Evolutionary conservation across 2,888 invertebrate species (phyloP).

Genomic region (Catocala nupta): DNA sequence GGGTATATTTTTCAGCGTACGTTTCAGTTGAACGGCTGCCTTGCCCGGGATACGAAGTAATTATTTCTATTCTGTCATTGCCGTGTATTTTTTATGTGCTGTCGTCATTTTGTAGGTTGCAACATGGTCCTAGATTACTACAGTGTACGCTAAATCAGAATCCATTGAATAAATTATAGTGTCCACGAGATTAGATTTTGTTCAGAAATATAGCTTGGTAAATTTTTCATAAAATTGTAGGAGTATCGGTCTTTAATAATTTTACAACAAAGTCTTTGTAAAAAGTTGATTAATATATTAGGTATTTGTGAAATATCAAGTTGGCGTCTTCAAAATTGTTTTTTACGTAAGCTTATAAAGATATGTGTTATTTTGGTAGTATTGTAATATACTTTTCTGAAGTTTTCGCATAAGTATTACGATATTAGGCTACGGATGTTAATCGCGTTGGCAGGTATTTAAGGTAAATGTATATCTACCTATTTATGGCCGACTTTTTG

Average conservation of each 20-base stretch:
- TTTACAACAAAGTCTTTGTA: no score
- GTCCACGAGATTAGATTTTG: conserved; percentile 27
- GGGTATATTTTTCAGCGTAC: conserved; percentile 63
- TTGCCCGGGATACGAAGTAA: conserved; percentile 87
- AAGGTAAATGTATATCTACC: no score
- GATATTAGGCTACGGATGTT: no score
- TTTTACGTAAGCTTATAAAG: no score
- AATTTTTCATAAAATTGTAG: conserved; percentile 2
- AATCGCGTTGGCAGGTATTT: no score
- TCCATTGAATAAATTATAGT: conserved; percentile 41
- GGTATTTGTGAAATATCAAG: no score
- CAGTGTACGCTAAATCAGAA: conserved; percentile 47
- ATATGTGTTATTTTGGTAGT: neutral
- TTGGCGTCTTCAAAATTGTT: neutral
- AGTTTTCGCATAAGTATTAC: neutral
- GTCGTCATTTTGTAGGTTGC: conserved; percentile 69
- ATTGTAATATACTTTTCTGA: neutral
- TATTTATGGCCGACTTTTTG: no score
- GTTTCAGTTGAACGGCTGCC: conserved; percentile 70
- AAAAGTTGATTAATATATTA: neutral
- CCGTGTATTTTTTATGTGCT: conserved; percentile 84
- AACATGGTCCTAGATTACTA: conserved; percentile 50
- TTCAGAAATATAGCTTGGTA: conserved; percentile 2
- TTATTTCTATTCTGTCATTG: conserved; percentile 88
- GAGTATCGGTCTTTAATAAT: conserved; percentile 1